Base-by-base conservation (phyloP, 64 coral and sea anemone species). In the Actinia equina region DNA sequence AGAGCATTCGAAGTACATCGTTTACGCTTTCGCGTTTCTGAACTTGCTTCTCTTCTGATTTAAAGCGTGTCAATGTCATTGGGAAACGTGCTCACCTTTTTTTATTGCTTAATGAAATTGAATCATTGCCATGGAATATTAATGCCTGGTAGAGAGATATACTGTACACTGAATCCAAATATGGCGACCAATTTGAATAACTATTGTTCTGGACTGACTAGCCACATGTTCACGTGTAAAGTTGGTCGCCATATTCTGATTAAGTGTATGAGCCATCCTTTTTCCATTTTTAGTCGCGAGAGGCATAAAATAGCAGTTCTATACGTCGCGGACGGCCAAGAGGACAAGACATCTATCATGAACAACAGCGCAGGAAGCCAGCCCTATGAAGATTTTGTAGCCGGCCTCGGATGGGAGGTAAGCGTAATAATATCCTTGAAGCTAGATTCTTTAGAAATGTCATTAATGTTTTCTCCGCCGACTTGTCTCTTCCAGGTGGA, bases 281-380 rank as follows among this genome's bases (percentile, higher is more conserved):
- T 13, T 74, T 26, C 25, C 25, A 41, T 18, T 71, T 84, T 55
- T 83, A 99, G 97, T 95, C 97, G 97, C 49, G 97, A 99, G 82
- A 99, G 93, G n/a, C 93, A 99, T 88, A 99, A 99, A 83, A 93
- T 99, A 82, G 97, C 97, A 41, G 86, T 99, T 55, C 82, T 99
- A 51, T 99, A 99, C 56, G 93, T 99, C 17, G 90, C 97, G 1
- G 84, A 89, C n/a, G 97, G 97, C 14, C 97, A 99, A 86, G 97
- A 99, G 53, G 97, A 99, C 88, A 99, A 99, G 43, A 95, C 90
- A 0, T 99, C 97, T 0, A 99, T 99, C 55, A 99, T 95, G 97
- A 89, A 63, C 7, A 99, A 99, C 82, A 78, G 52, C 43, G 89
- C 86, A 17, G 97, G 97, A 20, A 99, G 97, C 80, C 85, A 91